Percentiles rank a stretch among this genome's conserved stretches.
These are phyloP conservation scores for Ophioninae sp. DNA, from an alignment of 2,888 invertebrate species.

Conservation along the genomic window DNA sequence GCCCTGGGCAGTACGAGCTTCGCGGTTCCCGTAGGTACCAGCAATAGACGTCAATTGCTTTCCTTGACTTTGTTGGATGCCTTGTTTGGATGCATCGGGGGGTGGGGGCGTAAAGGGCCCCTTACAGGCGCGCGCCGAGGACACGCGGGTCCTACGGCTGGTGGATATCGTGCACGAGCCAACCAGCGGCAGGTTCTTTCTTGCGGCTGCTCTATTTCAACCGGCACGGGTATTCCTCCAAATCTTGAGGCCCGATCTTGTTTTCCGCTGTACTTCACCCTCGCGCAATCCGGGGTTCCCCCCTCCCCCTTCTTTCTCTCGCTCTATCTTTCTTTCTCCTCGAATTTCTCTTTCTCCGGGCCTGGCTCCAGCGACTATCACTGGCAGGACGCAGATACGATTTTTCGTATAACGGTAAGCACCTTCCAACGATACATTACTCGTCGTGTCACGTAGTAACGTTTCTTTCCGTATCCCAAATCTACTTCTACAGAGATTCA, in stretches of 20 bases:
- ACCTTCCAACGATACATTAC: conserved; percentile 74
- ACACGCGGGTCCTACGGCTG: conserved; percentile 34
- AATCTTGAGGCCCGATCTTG: conserved; percentile 65
- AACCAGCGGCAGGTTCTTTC: conserved; percentile 17
- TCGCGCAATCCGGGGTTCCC: conserved; percentile 12
- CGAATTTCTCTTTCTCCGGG: conserved; percentile 10
- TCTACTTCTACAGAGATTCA: conserved; percentile 61
- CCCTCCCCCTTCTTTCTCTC: not conserved
- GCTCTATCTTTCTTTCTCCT: conserved; percentile 14
- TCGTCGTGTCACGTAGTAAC: conserved; percentile 65
- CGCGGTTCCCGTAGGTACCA: conserved; percentile 25
- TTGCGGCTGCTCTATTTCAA: conserved; percentile 60
- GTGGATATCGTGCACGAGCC: conserved; percentile 34
- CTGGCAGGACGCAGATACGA: conserved; percentile 58
- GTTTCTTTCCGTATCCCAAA: conserved; percentile 72
- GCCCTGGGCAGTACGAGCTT: not conserved
- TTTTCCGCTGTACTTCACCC: conserved; percentile 50
- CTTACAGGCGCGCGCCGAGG: conserved; percentile 36
- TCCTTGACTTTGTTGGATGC: conserved; percentile 38
- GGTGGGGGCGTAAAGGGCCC: conserved; percentile 18
- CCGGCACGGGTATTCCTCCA: conserved; percentile 56
- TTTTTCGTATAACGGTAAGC: conserved; percentile 69
- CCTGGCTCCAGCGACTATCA: conserved; percentile 49
- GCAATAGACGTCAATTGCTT: conserved; percentile 37
- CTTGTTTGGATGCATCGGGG: not conserved